These are phyloP conservation scores for Bovichtus diacanthus DNA, from an alignment of 2,797 vertebrate genomes.

Conservation along the genomic window DNA sequence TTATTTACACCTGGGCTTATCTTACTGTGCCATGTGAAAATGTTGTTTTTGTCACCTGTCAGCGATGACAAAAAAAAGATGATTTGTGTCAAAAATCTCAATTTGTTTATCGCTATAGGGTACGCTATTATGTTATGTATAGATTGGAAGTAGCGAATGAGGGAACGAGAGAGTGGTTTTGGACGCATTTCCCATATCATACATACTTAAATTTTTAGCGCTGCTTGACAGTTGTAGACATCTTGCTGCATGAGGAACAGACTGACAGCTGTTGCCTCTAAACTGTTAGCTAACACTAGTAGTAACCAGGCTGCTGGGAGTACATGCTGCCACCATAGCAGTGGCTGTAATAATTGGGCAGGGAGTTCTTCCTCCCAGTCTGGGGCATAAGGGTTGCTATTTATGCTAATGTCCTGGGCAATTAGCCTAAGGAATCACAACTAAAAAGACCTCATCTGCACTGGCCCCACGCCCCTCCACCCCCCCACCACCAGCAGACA, in stretches of 20 bases:
- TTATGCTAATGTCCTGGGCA: slow-evolving; percentile 83
- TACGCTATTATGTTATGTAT: background rate
- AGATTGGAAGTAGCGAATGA: background rate
- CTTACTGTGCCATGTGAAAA: background rate
- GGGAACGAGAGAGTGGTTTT: background rate
- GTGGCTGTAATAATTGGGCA: slow-evolving; percentile 83
- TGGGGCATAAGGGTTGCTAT: slow-evolving; percentile 74
- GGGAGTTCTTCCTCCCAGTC: slow-evolving; percentile 81
- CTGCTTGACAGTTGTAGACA: slow-evolving; percentile 8
- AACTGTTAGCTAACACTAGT: slow-evolving; percentile 55
- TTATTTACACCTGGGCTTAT: background rate
- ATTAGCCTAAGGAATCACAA: slow-evolving; percentile 81
- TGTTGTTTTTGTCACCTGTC: background rate
- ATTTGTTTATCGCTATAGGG: background rate
- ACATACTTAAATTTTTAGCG: background rate
- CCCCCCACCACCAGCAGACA: slow-evolving; percentile 20
- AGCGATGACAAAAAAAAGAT: background rate
- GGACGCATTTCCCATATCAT: background rate
- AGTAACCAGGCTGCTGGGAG: slow-evolving; percentile 71
- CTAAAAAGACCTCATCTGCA: slow-evolving; percentile 75
- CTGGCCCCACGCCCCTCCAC: slow-evolving; percentile 38
- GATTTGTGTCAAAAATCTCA: background rate
- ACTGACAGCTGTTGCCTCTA: slow-evolving; percentile 47
- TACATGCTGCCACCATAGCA: slow-evolving; percentile 58
- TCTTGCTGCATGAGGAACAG: slow-evolving; percentile 29